Evolutionary conservation across 2,888 invertebrate genomes (phyloP), one percentile per base, ranked within the genome.

Genomic region (Acronicta alni): DNA sequence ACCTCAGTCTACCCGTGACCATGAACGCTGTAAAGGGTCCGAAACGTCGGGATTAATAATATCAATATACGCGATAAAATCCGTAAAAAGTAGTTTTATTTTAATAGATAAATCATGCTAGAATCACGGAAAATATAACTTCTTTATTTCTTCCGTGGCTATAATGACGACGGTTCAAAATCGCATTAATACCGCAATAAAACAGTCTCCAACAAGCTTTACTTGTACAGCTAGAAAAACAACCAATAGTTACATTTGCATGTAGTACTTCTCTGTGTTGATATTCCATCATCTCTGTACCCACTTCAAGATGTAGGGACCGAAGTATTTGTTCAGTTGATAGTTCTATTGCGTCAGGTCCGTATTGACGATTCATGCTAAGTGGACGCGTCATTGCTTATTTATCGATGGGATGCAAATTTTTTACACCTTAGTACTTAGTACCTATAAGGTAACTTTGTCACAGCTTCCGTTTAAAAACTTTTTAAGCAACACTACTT

Each of bases 341-440:
- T 49, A 41, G 39, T 45, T 17, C 8, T 49, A 30, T 41, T 41
- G 26, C 38, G 38, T 16, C 15, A 49, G 39, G 26, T 49, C 49
- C 49, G 49, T 41, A n/a, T 49, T 49, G 49, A n/a, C 23, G 15
- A 0, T 39, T 32, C 37, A 16, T 18, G 57, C 35, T 65, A 46
- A 66, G 70, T 46, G 43, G 37, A 23, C 20, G 18, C 46, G 49
- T 64, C 65, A 64, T 42, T 42, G 32, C 30, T 35, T 55, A 38
- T 55, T 46, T 69, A 42, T 37, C 42, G 26, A 49, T 49, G 54
- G 46, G 17, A 35, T 45, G 16, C 16, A 30, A 45, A 32, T 45
- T 32, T 26, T 10, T 30, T 45, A 45, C 26, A 32, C 14, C 30
- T 23, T 12, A 12, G 20, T 8, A 20, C 14, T 20, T 20, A 32